These are phyloP conservation scores for Champsocephalus esox DNA, from an alignment of 2,797 vertebrate genomes.

Conservation along the genomic window DNA sequence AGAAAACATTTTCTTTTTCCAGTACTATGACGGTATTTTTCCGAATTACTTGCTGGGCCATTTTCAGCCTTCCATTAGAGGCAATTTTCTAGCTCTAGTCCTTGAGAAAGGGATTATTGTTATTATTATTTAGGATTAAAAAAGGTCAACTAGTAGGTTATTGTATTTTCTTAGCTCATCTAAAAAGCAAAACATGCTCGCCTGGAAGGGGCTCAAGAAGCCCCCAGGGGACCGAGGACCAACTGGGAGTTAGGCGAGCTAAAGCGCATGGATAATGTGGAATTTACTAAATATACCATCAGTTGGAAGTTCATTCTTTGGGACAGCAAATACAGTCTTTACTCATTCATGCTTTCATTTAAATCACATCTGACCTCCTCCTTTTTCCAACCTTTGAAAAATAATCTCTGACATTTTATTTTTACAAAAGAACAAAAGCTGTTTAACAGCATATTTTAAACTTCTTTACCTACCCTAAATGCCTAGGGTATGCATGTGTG, in stretches of 20 bases:
- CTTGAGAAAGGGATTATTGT: slow-evolving; percentile 22
- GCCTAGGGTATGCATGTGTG: background rate
- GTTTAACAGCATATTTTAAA: slow-evolving; percentile 10
- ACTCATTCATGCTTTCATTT: slow-evolving; percentile 20
- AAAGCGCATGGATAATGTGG: slow-evolving; percentile 38
- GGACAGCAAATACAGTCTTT: background rate
- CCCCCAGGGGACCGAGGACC: slow-evolving; percentile 15
- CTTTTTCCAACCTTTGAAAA: slow-evolving; percentile 16
- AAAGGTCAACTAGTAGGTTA: background rate
- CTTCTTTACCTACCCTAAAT: background rate
- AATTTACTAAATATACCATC: slow-evolving; percentile 47
- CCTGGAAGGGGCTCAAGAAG: slow-evolving; percentile 25
- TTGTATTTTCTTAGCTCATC: slow-evolving; percentile 30
- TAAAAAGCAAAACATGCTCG: slow-evolving; percentile 16
- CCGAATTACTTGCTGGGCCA: slow-evolving; percentile 18
- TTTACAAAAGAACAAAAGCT: background rate
- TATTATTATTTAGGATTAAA: slow-evolving; percentile 3
- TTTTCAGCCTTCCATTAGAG: slow-evolving; percentile 1
- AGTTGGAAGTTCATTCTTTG: slow-evolving; percentile 20
- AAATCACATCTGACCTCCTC: slow-evolving; percentile 19
- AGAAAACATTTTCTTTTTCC: background rate
- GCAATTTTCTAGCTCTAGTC: slow-evolving; percentile 6
- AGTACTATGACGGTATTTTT: background rate
- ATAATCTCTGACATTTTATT: background rate
- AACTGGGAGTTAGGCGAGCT: slow-evolving; percentile 29